phyloP scores from a whole-genome alignment of 2,113 vertebrate species.

The Glaucomys volans region DNA sequence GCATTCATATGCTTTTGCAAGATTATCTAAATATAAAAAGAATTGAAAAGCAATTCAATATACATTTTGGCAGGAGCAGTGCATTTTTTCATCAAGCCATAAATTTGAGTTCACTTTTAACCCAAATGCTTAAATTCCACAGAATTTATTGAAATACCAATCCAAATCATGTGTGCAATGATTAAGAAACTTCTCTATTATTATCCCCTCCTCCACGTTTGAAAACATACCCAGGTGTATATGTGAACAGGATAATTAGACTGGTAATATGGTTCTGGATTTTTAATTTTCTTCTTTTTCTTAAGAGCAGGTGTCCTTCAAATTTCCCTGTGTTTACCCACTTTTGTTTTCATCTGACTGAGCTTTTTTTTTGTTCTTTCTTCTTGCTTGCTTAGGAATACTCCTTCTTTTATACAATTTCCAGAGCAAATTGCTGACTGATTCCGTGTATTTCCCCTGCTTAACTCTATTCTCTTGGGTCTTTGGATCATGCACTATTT shows the following conservation, averaged over 20 bases:
- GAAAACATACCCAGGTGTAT: not conserved
- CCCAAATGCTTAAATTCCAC: not conserved
- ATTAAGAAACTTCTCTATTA: not conserved
- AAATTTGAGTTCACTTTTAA: not conserved
- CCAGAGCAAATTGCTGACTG: not conserved
- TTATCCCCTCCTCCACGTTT: not conserved
- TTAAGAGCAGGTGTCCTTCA: not conserved
- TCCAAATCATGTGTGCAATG: not conserved
- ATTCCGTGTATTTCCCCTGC: not conserved
- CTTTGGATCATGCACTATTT: not conserved
- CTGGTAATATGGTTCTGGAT: not conserved
- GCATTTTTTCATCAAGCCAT: not conserved
- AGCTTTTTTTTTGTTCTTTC: not conserved
- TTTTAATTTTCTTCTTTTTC: not conserved
- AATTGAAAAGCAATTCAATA: not conserved
- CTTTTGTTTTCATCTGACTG: not conserved
- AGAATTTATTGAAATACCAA: slow-evolving; percentile 6
- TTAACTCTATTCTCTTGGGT: not conserved
- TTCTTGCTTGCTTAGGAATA: not conserved
- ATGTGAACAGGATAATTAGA: not conserved
- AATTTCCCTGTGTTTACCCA: not conserved
- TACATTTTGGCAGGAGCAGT: not conserved
- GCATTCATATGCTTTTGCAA: not conserved
- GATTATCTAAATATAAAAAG: slow-evolving; percentile 19
- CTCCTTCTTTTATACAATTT: not conserved